phyloP scores from a whole-genome alignment of 2,797 vertebrate genomes.

The Chanos chanos region DNA sequence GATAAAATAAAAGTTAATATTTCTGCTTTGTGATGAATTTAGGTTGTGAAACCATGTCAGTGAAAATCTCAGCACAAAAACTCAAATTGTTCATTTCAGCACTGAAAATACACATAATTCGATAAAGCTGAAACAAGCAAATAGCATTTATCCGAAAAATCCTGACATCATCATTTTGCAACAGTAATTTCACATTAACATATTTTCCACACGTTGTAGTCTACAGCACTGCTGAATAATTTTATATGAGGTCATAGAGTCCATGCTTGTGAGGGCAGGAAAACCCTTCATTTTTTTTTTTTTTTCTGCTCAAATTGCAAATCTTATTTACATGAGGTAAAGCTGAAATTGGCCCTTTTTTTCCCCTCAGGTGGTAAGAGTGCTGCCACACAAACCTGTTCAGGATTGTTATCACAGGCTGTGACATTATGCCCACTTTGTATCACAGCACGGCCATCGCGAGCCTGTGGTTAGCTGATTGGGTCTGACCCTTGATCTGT shows the following conservation, averaged over 20 bases:
- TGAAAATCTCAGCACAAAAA: too few species aligned
- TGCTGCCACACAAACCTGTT: too few species aligned
- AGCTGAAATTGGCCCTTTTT: too few species aligned
- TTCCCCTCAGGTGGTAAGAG: too few species aligned
- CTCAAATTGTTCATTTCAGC: too few species aligned
- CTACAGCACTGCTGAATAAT: neutral
- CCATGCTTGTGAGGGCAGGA: neutral
- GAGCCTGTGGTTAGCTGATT: slow-evolving; percentile 38
- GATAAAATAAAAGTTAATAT: too few species aligned
- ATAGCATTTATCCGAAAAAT: slow-evolving; percentile 7
- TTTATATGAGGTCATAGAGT: neutral
- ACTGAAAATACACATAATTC: too few species aligned
- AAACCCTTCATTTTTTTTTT: neutral
- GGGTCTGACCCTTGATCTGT: slow-evolving; percentile 37
- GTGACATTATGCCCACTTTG: slow-evolving; percentile 22
- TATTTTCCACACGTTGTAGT: neutral
- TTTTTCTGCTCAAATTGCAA: too few species aligned
- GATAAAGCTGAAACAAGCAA: slow-evolving; percentile 6
- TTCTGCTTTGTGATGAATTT: too few species aligned
- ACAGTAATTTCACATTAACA: neutral
- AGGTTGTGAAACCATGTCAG: too few species aligned
- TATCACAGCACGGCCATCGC: slow-evolving; percentile 45
- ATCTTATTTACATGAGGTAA: slow-evolving; percentile 4
- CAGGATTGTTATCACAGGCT: too few species aligned
- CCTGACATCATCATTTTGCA: slow-evolving; percentile 1